A percentile compares a stretch with the other conserved stretches of the same genome.
Evolutionary conservation across 1,140 invertebrate genomes (phyloP).

Genomic region (Mylabris phalerata): DNA sequence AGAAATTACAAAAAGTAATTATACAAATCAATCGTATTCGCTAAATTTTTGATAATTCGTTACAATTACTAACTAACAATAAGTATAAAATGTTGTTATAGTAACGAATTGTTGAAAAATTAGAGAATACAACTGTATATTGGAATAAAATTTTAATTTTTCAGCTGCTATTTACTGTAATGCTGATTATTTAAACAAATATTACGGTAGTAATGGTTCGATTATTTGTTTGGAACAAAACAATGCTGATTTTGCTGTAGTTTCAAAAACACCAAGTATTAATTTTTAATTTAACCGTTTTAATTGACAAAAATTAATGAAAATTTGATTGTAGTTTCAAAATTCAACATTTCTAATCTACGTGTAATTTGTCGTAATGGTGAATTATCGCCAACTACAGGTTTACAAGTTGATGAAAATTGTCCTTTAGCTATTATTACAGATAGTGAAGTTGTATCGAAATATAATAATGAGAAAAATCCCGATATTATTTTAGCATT

Average conservation of each 20-base stretch:
- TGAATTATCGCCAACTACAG: constrained; percentile 43
- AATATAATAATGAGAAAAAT: constrained; percentile 34
- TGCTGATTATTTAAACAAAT: constrained; percentile 46
- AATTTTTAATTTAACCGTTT: neutral
- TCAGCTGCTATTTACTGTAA: constrained; percentile 34
- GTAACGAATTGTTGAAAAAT: no score
- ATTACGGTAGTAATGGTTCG: constrained; percentile 59
- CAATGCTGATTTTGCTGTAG: constrained; percentile 53
- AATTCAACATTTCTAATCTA: constrained; percentile 32
- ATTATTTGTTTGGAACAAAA: constrained; percentile 49
- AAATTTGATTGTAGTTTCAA: neutral
- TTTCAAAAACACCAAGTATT: constrained; percentile 37
- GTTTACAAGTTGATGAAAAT: constrained; percentile 47
- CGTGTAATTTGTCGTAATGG: constrained; percentile 54
- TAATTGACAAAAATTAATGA: neutral
- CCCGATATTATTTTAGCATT: constrained; percentile 24
- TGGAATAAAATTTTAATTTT: constrained; percentile 11
- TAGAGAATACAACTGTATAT: neutral
- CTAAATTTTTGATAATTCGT: no score
- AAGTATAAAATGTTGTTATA: no score
- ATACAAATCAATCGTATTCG: neutral
- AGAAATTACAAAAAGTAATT: constrained; percentile 2
- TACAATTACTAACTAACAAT: neutral
- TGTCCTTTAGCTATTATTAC: constrained; percentile 52
- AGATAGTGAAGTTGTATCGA: constrained; percentile 50